Percentiles rank a stretch among this genome's conserved stretches.
phyloP scores from a whole-genome alignment of 1,140 invertebrate species.

The Amphibalanus amphitrite region DNA sequence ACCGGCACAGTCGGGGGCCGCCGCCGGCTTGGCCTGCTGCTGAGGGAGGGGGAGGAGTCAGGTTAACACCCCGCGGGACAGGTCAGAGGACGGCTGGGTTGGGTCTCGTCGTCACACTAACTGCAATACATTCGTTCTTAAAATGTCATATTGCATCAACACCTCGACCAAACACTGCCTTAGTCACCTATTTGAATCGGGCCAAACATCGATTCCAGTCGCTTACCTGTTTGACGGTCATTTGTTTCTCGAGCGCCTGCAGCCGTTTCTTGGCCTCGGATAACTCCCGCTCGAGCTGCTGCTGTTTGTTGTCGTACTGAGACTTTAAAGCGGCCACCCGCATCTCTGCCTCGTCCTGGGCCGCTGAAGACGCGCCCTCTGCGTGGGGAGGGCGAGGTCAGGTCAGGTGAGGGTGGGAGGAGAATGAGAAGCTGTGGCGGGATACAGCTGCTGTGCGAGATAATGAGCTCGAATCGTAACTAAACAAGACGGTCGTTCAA shows the following conservation, averaged over 20 bases:
- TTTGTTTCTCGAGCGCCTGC: not conserved
- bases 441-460: no score
- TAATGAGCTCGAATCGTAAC: no score
- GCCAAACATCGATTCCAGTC: no score
- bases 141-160: no score
- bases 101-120: no score
- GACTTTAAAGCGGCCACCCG: not conserved
- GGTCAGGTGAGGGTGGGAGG: not conserved
- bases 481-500: no score
- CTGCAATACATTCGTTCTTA: no score
- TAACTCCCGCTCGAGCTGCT: not conserved
- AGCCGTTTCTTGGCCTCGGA: not conserved
- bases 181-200: no score
- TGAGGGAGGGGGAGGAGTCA: not conserved
- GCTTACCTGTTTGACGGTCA: not conserved
- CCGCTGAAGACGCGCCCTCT: not conserved
- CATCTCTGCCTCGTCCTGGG: not conserved
- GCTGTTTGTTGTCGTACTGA: not conserved
- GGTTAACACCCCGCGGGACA: no score
- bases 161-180: no score
- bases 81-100: no score
- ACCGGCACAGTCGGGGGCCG: constrained; percentile 19
- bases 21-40: not conserved
- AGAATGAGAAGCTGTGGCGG: no score
- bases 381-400: not conserved